These are phyloP conservation scores for Ascaphus truei DNA, from an alignment of 2,113 vertebrate species.

Conservation along the genomic window DNA sequence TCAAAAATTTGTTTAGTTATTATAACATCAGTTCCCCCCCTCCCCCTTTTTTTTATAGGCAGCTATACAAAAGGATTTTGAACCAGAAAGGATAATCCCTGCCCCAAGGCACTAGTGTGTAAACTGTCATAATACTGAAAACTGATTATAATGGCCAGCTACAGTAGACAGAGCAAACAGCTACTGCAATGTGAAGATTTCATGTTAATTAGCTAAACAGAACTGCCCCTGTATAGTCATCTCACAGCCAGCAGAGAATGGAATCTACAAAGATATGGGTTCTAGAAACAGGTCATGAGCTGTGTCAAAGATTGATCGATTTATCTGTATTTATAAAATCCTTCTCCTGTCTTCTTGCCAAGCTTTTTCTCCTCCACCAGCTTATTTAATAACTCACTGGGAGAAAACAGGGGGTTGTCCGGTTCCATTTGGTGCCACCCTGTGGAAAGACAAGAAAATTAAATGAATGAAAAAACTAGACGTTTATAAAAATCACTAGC, in stretches of 20 bases:
- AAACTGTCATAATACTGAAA: constrained; percentile 38
- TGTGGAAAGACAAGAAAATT: constrained; percentile 45
- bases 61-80: not conserved
- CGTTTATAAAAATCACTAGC: too few species aligned
- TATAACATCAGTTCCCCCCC: too few species aligned
- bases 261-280: not conserved
- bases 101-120: constrained; percentile 58
- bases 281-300: not conserved
- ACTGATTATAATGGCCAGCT: too few species aligned
- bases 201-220: not conserved
- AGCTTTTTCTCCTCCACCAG: constrained; percentile 86
- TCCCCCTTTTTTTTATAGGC: not conserved
- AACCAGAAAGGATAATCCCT: not conserved
- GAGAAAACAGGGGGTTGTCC: constrained; percentile 75
- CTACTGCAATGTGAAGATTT: not conserved
- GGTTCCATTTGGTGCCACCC: constrained; percentile 80
- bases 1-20: too few species aligned
- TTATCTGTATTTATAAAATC: constrained; percentile 92
- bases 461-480: constrained; percentile 3
- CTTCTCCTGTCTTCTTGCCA: constrained; percentile 90
- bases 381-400: constrained; percentile 72
- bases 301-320: too few species aligned
- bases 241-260: not conserved
- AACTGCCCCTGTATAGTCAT: not conserved
- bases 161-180: not conserved